phyloP scores from a whole-genome alignment of 2,797 vertebrate species.

The Manis crassicaudata region DNA sequence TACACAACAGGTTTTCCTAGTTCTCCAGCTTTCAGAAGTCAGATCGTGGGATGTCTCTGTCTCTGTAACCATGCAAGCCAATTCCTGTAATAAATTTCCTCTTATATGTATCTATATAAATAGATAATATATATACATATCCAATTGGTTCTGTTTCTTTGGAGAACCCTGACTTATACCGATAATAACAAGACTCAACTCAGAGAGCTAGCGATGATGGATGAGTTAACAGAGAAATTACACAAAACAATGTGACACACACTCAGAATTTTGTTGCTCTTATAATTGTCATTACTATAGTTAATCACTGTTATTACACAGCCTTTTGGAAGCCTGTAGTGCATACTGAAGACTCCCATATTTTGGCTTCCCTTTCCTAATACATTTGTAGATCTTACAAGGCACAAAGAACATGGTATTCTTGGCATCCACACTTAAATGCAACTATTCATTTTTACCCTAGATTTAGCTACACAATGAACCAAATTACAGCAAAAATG shows the following conservation, averaged over 20 bases:
- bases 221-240: background rate
- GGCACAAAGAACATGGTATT: background rate
- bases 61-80: background rate
- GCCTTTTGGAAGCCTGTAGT: background rate
- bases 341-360: background rate
- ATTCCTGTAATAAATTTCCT: background rate
- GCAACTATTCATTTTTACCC: background rate
- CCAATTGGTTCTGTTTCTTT: background rate
- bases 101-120: background rate
- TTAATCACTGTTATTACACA: background rate
- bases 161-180: background rate
- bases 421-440: background rate
- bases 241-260: background rate
- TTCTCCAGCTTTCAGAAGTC: background rate
- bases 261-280: background rate
- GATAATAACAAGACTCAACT: background rate
- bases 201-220: background rate
- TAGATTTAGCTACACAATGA: conserved; percentile 17
- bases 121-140: background rate
- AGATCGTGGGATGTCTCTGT: background rate
- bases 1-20: background rate
- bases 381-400: background rate
- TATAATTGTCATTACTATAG: background rate
- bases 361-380: background rate
- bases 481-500: conserved; percentile 5